Percentiles rank a stretch among this genome's conserved stretches.
phyloP scores from a whole-genome alignment of 1,140 invertebrate genomes.

The Drosophila repleta region DNA sequence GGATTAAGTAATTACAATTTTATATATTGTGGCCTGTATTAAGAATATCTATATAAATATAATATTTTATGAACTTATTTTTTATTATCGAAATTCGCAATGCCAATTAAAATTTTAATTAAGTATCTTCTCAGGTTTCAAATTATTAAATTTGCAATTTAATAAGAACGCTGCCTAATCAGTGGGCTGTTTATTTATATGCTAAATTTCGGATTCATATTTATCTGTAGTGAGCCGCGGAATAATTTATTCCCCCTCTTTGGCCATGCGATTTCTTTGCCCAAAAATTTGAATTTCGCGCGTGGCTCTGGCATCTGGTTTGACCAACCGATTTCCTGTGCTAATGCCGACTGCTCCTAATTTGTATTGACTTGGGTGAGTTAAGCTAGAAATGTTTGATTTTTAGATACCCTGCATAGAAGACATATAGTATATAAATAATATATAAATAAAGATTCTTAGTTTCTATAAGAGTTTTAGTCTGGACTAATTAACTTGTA shows the following conservation, averaged over 20 bases:
- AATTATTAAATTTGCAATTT: slow-evolving; percentile 41
- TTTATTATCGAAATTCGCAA: no score
- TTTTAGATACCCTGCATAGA: background rate
- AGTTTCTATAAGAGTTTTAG: background rate
- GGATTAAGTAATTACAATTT: no score
- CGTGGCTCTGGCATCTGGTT: slow-evolving; percentile 2
- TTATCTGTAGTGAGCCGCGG: slow-evolving; percentile 4
- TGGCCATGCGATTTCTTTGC: background rate
- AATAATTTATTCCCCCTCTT: slow-evolving; percentile 9
- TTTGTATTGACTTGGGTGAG: no score
- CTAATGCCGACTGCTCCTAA: no score
- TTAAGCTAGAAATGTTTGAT: no score
- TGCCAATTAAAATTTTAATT: slow-evolving; percentile 19
- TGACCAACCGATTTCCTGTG: background rate
- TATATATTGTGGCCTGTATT: no score
- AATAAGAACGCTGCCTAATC: slow-evolving; percentile 34
- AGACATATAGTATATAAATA: no score
- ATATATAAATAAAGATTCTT: no score
- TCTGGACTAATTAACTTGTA: background rate
- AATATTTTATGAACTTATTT: no score
- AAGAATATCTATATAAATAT: no score
- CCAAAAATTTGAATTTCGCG: slow-evolving; percentile 27
- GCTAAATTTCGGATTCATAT: slow-evolving; percentile 36
- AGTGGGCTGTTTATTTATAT: slow-evolving; percentile 30
- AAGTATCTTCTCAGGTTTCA: slow-evolving; percentile 52